Conservation (phyloP, 2,888 invertebrate species). For the Machimus atricapillus region DNA sequence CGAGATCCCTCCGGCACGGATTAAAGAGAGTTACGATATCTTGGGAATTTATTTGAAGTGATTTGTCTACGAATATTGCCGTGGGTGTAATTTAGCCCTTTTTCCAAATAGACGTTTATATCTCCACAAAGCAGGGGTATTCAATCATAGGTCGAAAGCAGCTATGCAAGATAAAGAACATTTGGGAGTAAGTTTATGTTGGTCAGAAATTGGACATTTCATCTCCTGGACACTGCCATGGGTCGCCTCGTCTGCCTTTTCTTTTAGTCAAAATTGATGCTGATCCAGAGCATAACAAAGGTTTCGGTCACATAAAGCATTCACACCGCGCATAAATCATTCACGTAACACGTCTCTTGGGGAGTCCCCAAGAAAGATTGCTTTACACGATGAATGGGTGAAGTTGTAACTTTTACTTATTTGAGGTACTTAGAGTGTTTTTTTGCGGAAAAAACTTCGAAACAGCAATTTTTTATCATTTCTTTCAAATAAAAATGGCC, state of each 20-base stretch:
- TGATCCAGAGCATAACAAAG: not conserved
- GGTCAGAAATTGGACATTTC: not conserved
- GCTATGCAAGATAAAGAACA: not conserved
- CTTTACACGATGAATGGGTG: not conserved
- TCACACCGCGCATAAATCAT: not conserved
- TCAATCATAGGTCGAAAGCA: not conserved
- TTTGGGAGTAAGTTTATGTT: not conserved
- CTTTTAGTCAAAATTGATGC: not conserved
- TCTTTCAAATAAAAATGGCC: not conserved
- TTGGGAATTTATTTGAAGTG: not conserved
- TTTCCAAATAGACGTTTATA: not conserved
- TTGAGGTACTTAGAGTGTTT: not conserved
- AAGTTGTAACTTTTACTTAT: not conserved
- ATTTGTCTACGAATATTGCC: not conserved
- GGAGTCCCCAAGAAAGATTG: not conserved
- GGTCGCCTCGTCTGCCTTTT: not conserved
- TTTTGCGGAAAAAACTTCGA: not conserved
- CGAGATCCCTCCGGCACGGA: not conserved
- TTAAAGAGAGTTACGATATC: not conserved
- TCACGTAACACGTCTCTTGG: not conserved
- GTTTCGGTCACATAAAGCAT: not conserved
- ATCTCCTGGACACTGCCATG: not conserved
- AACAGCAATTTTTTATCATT: not conserved
- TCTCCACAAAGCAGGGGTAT: not conserved
- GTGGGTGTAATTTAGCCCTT: not conserved